Evolutionary conservation across 64 coral and sea anemone species (phyloP), one percentile per base, ranked within the genome.

Genomic region (Pachyseris speciosa): DNA sequence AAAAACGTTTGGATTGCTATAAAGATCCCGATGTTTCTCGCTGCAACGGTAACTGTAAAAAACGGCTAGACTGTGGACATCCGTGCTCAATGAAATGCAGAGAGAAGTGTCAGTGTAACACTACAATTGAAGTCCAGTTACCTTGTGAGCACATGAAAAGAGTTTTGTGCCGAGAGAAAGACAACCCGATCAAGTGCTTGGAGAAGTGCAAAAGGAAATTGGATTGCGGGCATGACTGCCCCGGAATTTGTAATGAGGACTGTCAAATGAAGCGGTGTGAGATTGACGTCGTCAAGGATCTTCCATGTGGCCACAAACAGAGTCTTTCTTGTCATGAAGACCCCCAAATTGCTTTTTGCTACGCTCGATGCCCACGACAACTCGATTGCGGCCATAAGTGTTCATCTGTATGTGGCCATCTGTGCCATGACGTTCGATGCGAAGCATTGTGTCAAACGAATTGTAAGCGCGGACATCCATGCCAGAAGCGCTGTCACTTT

Each of bases 241-340:
- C 25, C 16, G 69, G 24, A 0, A 29, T 78, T 5, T 95, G 93
- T 25, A 11, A 78, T 7, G 88, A 86, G 20, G 33, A 57, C 32
- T 85, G 87, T 57, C 8, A 19, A 48, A 39, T 32, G 22, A 45
- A 64, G 22, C 20, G 48, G 20, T 89, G 86, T 13, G 25, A 89
- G 0, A 24, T n/a, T 25, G 2, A 22, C 5, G 72, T 65, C 26
- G n/a, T 32, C 0, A 72, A 87, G 22, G 41, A 34, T 1, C 88
- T 91, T 72, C 49, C 60, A 86, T 95, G 94, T 15, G 84, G 75
- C 29, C 94, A 95, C 64, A 30, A 91, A 57, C 75, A 78, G 11
- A 48, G 12, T 26, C 72, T 75, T 69, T 65, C 32, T 44, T 89
- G 86, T 38, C 30, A 29, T 15, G 0, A 63, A 37, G 16, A 78